Evolutionary conservation across 2,113 vertebrate species (phyloP).

Genomic region (Numida meleagris): DNA sequence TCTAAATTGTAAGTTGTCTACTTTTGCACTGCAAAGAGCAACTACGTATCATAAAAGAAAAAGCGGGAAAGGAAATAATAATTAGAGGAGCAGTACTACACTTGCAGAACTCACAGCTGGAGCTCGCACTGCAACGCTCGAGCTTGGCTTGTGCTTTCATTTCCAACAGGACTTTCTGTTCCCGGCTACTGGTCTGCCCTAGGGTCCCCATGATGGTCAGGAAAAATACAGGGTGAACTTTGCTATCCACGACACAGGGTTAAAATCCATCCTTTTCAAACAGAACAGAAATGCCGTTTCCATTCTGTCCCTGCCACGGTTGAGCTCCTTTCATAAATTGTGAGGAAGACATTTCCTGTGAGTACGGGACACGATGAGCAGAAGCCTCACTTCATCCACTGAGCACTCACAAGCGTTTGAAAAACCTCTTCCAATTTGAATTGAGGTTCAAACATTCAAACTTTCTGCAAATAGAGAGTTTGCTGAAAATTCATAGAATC

Average conservation of each 20-base stretch:
- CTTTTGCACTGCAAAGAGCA: not conserved
- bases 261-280: not conserved
- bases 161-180: not conserved
- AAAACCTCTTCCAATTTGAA: not conserved
- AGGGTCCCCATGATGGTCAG: not conserved
- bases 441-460: not conserved
- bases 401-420: not conserved
- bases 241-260: not conserved
- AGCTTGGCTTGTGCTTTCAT: not conserved
- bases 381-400: not conserved
- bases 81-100: not conserved
- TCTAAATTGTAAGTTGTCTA: not conserved
- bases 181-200: not conserved
- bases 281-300: not conserved
- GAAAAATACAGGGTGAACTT: not conserved
- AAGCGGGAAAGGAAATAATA: not conserved
- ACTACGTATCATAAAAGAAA: not conserved
- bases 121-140: not conserved
- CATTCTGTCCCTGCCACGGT: not conserved
- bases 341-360: not conserved
- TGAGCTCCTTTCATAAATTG: not conserved
- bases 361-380: not conserved
- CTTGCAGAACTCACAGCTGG: not conserved
- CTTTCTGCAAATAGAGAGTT: not conserved
- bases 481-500: not conserved